These are phyloP conservation scores for Metellina segmentata DNA, from an alignment of 2,888 invertebrate species.

Conservation along the genomic window DNA sequence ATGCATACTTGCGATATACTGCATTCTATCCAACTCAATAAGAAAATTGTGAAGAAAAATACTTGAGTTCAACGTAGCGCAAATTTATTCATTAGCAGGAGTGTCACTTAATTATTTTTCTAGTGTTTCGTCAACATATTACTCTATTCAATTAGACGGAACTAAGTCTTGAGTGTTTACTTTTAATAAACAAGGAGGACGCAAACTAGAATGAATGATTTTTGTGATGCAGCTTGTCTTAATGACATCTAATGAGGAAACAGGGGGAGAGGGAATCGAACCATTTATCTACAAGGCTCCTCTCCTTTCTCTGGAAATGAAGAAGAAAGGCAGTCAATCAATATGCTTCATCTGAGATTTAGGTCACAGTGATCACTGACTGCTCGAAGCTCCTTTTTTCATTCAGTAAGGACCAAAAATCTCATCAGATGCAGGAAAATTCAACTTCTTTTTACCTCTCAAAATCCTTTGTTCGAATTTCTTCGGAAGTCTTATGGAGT, in stretches of 20 bases:
- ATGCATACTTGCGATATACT: too few species aligned
- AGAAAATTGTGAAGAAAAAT: too few species aligned
- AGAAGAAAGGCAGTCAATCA: constrained; percentile 61
- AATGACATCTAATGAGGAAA: constrained; percentile 55
- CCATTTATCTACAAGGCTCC: constrained; percentile 31
- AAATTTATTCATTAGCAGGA: too few species aligned
- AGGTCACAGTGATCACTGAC: constrained; percentile 71
- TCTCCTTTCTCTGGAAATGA: constrained; percentile 27
- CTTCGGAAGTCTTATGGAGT: constrained; percentile 21
- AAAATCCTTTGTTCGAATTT: constrained; percentile 46
- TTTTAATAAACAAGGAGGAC: constrained; percentile 8
- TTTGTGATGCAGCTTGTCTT: constrained; percentile 22
- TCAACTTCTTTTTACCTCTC: constrained; percentile 36
- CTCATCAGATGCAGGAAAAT: constrained; percentile 59
- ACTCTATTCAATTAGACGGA: neutral
- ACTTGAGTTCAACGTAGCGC: too few species aligned
- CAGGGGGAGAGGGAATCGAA: constrained; percentile 30
- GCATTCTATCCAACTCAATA: too few species aligned
- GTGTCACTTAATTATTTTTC: too few species aligned
- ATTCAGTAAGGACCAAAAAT: constrained; percentile 20
- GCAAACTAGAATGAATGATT: constrained; percentile 15
- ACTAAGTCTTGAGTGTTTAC: neutral
- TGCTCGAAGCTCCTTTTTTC: constrained; percentile 60
- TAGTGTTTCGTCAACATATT: neutral
- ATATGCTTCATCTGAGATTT: constrained; percentile 73